Conservation (phyloP, 2,113 vertebrate species). For the Phalacrocorax pelagicus region DNA sequence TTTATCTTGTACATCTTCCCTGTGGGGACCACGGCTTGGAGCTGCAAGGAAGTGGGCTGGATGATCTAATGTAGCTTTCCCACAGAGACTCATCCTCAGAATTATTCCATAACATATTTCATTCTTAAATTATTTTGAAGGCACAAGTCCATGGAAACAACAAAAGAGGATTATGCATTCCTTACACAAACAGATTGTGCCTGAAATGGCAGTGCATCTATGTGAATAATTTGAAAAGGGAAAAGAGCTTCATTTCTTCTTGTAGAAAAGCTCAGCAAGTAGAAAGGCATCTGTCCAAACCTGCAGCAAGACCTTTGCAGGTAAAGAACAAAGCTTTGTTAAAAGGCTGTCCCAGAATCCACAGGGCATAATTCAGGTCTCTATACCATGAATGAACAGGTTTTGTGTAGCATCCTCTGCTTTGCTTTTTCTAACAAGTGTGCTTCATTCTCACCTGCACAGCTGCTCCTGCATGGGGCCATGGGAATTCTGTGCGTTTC, state of each 20-base stretch:
- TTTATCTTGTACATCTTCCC: background rate
- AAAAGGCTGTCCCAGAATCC: background rate
- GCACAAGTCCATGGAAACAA: background rate
- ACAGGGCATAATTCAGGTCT: background rate
- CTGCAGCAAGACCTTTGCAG: background rate
- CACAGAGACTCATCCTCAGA: background rate
- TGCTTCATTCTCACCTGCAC: background rate
- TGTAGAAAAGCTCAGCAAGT: background rate
- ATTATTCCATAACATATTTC: background rate
- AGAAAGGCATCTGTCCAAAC: background rate
- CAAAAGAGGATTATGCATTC: background rate
- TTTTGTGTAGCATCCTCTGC: background rate
- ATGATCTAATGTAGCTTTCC: slow-evolving; percentile 12
- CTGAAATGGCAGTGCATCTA: background rate
- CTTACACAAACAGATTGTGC: background rate
- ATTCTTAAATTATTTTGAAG: slow-evolving; percentile 38
- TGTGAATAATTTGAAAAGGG: background rate
- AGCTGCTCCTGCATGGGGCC: fast-evolving
- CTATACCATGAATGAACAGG: background rate
- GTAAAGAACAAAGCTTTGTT: background rate
- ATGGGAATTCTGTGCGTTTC: background rate
- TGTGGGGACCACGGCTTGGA: background rate
- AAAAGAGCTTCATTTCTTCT: background rate
- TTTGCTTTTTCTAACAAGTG: background rate
- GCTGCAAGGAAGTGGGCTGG: background rate